Conservation (phyloP, 2,888 invertebrate genomes). For the Calameuta idolon region DNA sequence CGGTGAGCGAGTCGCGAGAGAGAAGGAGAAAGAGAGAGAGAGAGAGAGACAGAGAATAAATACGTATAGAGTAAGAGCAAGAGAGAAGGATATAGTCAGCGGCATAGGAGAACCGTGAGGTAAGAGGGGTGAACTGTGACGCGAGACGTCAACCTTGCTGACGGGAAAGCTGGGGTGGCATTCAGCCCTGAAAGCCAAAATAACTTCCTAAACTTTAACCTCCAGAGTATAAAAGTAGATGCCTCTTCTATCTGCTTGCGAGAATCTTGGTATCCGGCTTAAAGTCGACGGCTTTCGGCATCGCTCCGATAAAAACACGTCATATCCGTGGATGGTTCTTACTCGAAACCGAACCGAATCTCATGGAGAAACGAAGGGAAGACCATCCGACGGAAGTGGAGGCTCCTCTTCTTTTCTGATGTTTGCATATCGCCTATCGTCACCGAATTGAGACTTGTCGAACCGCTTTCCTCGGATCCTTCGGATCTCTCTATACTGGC, state of each 20-base stretch:
- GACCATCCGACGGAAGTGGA: slow-evolving; percentile 20
- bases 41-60: slow-evolving; percentile 29
- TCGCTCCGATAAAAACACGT: slow-evolving; percentile 55
- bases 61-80: not conserved
- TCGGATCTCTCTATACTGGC: not conserved
- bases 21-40: slow-evolving; percentile 20
- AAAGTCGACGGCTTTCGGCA: slow-evolving; percentile 35
- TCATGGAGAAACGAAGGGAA: slow-evolving; percentile 28
- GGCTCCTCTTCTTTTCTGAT: slow-evolving; percentile 15
- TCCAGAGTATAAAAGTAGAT: slow-evolving; percentile 57
- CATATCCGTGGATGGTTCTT: slow-evolving; percentile 49
- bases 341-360: slow-evolving; percentile 23
- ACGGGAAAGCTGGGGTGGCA: slow-evolving; percentile 35
- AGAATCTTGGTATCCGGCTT: slow-evolving; percentile 50
- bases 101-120: slow-evolving; percentile 9
- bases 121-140: slow-evolving; percentile 51
- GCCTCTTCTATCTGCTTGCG: slow-evolving; percentile 55
- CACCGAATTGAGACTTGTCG: not conserved
- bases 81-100: not conserved
- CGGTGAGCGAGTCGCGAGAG: not conserved
- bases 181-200: slow-evolving; percentile 54
- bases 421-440: not conserved
- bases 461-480: not conserved
- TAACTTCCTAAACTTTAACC: slow-evolving; percentile 62
- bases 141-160: slow-evolving; percentile 50